Evolutionary conservation across 2,888 invertebrate genomes (phyloP), one percentile per base, ranked within the genome.

Genomic region (Eupithecia pulchellata): DNA sequence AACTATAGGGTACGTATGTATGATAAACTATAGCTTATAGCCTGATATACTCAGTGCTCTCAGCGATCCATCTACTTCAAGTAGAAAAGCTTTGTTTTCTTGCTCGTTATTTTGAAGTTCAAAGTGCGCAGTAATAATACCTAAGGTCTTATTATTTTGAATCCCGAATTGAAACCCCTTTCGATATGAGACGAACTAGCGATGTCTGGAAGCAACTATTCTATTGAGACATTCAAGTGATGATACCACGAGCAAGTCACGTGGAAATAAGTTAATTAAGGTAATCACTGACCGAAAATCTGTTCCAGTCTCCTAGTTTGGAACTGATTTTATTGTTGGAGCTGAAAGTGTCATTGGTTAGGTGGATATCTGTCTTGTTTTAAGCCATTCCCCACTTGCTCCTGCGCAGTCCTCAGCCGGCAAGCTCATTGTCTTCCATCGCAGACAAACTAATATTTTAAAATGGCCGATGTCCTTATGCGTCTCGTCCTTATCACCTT

Each of bases 201-300:
- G n/a, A n/a, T 60, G 32, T 11, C 32, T 14, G 32, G 34, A 61
- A 34, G 64, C 47, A 57, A 52, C 64, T 39, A 67, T 47, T 64
- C 42, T 58, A 64, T 65, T 67, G 52, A 69, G 36, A 30, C 52
- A 67, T 64, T 69, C 64, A 29, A 57, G 36, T 67, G 68, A 73
- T 67, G 73, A 73, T 69, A 73, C 30, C 69, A 57, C 32, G 42
- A 32, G 14, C 27, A 62, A 57, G 36, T 73, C 69, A n/a, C n/a
- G n/a, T n/a, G n/a, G n/a, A n/a, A n/a, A n/a, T n/a, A n/a, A n/a
- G n/a, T 65, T 73, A 67, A 73, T 70, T 70, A 73, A 47, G 47
- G 42, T 66, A 29, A 67, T 62, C 61, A 73, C 29, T 47, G 52
- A 64, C 47, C 67, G 42, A 58, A 25, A 68, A 52, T 64, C 25